Conservation (phyloP, 2,113 vertebrate genomes). For the Proteles cristata region DNA sequence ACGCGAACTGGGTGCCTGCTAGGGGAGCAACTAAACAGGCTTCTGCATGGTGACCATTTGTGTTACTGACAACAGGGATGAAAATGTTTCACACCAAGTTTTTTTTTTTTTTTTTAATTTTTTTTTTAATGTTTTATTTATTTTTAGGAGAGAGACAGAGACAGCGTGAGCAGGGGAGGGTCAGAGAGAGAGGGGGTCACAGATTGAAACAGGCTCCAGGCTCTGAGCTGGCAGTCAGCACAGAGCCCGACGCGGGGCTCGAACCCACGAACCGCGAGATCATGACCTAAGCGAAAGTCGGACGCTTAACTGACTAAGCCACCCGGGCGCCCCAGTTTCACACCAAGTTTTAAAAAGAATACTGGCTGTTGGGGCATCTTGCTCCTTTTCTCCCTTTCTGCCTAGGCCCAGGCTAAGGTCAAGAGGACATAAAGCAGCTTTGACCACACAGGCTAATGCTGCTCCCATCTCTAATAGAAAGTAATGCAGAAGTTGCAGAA, state of each 20-base stretch:
- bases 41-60: background rate
- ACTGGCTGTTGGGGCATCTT: background rate
- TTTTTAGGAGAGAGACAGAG: too few species aligned
- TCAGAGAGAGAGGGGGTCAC: too few species aligned
- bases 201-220: too few species aligned
- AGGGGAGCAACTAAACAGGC: background rate
- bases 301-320: too few species aligned
- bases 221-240: too few species aligned
- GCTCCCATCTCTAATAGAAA: slow-evolving; percentile 21
- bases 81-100: background rate
- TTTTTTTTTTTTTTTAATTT: too few species aligned
- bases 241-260: too few species aligned
- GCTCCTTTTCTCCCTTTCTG: background rate
- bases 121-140: too few species aligned
- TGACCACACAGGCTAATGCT: background rate
- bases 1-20: background rate
- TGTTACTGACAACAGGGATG: background rate
- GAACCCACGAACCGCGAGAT: too few species aligned
- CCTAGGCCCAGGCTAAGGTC: background rate
- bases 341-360: background rate
- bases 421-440: background rate
- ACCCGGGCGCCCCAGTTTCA: too few species aligned
- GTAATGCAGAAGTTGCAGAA: background rate
- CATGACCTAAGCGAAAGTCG: too few species aligned
- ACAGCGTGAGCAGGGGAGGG: too few species aligned